Evolutionary conservation across 2,797 vertebrate genomes (phyloP), one percentile per base, ranked within the genome.

Genomic region (Eutrigla gurnardus): DNA sequence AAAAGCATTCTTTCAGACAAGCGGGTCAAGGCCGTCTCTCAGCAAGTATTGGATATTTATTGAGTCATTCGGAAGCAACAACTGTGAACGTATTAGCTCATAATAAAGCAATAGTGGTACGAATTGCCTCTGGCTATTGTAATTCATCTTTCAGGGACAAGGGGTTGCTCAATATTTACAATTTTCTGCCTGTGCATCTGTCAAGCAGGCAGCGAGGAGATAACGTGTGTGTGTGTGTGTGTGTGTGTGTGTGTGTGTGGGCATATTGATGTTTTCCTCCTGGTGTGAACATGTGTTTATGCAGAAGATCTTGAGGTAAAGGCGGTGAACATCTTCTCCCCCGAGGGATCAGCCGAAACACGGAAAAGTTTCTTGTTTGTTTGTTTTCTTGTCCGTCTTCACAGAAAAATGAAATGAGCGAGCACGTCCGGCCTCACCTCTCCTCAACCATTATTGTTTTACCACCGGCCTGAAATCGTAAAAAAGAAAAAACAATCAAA

Each of bases 21-120:
- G 78, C 59, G 88, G 90, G 92, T 95, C 93, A 92, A 87, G 83
- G 88, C 84, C 52, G 62, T 85, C 79, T 90, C 85, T 84, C 75
- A 77, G 87, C 76, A 91, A 89, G 87, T 88, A 91, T 91, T 89
- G 91, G 89, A 90, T 92, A 88, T 94, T 93, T 94, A 94, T 90
- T 86, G 91, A 84, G 90, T 91, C 78, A 85, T 94, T 93, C 90
- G 78, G 79, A 88, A 84, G 79, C 78, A 84, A 90, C 89, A 88
- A 76, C 81, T 80, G 75, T 77, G 89, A 93, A 82, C 91, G 70
- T 89, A 93, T 94, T 90, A 91, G 90, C 90, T 93, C 76, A 87
- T 93, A 90, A 92, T 92, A 87, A 88, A 83, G 78, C 85, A 85
- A 88, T 87, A 83, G 80, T 39, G 15, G 80, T 65, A 73, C 81